Percentiles rank a stretch among this genome's conserved stretches.
Evolutionary conservation across 2,113 vertebrate genomes (phyloP).

Genomic region (Rattus norvegicus): DNA sequence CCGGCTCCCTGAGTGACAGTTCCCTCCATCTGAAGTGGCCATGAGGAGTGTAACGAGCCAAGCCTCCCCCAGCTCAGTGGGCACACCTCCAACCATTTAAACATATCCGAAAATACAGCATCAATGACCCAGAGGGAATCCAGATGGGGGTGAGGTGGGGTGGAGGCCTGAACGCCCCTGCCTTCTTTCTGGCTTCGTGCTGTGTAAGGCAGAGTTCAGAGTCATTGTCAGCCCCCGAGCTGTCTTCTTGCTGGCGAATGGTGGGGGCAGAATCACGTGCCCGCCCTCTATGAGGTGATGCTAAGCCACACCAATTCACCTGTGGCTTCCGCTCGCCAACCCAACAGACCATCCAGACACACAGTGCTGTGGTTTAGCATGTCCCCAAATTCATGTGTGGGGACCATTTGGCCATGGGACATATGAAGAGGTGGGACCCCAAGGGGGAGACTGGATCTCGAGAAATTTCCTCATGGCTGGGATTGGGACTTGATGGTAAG

Average conservation of each 20-base stretch:
- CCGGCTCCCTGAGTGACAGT: not conserved
- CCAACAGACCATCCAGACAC: not conserved
- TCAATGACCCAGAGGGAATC: not conserved
- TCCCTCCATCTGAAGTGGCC: not conserved
- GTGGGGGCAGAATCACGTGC: not conserved
- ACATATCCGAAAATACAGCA: not conserved
- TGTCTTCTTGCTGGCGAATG: not conserved
- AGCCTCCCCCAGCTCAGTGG: not conserved
- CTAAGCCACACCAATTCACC: not conserved
- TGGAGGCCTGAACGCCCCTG: too few species aligned
- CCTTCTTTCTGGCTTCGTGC: not conserved
- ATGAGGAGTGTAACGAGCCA: too few species aligned
- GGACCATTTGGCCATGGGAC: not conserved
- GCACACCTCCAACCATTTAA: not conserved
- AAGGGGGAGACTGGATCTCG: too few species aligned
- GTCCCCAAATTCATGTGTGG: not conserved
- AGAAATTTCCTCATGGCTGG: not conserved
- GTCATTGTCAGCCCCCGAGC: not conserved
- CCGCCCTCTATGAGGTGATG: not conserved
- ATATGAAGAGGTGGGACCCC: not conserved
- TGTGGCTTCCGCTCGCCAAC: too few species aligned
- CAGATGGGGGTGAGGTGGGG: not conserved
- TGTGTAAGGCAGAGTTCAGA: not conserved
- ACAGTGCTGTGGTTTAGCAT: accelerated
- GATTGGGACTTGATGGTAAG: not conserved